These are phyloP conservation scores for Lordiphosa stackelbergi DNA, from an alignment of 1,140 invertebrate species.

Conservation along the genomic window DNA sequence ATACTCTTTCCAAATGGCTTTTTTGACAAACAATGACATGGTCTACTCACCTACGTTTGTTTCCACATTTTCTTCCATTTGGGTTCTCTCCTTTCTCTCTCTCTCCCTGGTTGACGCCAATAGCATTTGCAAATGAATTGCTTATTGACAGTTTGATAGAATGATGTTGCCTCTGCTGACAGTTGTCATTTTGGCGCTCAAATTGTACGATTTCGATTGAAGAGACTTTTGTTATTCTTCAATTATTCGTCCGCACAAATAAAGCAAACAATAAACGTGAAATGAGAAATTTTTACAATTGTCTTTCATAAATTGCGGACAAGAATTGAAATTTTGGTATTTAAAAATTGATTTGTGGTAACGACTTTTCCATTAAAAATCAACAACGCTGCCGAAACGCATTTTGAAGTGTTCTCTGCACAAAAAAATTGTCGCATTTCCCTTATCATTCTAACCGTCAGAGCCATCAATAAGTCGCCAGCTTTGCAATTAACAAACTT, in stretches of 20 bases:
- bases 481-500: constrained; percentile 65
- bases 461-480: constrained; percentile 38
- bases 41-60: constrained; percentile 58
- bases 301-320: constrained; percentile 4
- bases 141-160: constrained; percentile 75
- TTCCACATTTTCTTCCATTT: constrained; percentile 23
- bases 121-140: constrained; percentile 73
- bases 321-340: neutral
- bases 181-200: constrained; percentile 26
- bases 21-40: constrained; percentile 71
- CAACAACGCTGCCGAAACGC: constrained; percentile 33
- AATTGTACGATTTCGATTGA: neutral
- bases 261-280: constrained; percentile 16
- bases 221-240: constrained; percentile 64
- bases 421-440: constrained; percentile 38
- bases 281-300: constrained; percentile 3
- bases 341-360: constrained; percentile 15
- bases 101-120: constrained; percentile 19
- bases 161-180: constrained; percentile 49
- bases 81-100: constrained; percentile 19
- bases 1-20: constrained; percentile 66
- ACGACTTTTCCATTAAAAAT: constrained; percentile 12
- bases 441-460: constrained; percentile 32
- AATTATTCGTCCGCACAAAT: constrained; percentile 45
- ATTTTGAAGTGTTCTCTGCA: constrained; percentile 26